These are phyloP conservation scores for Tetragonula carbonaria DNA, from an alignment of 2,888 invertebrate genomes.

Conservation along the genomic window DNA sequence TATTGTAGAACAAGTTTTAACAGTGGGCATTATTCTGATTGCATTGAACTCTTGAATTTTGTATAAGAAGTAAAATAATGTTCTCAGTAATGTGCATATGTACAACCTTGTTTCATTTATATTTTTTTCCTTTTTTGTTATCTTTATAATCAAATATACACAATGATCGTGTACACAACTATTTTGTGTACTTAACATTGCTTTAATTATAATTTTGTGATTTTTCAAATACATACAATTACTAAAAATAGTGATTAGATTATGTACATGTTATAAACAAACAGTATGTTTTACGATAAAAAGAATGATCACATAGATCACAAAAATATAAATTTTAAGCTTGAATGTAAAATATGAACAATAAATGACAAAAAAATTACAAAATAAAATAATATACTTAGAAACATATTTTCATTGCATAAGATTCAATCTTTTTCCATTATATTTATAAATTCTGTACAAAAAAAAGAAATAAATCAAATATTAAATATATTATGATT, in stretches of 20 bases:
- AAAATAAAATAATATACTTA: conserved; percentile 1
- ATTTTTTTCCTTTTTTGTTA: conserved; percentile 21
- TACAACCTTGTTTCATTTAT: conserved; percentile 44
- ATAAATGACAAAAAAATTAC: not conserved
- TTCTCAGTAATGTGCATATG: conserved; percentile 12
- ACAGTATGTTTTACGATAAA: conserved; percentile 8
- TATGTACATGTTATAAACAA: conserved; percentile 26
- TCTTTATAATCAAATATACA: conserved; percentile 49
- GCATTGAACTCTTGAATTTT: not conserved
- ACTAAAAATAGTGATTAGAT: conserved; percentile 28
- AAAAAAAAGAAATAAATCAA: conserved; percentile 22
- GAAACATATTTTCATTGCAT: conserved; percentile 16
- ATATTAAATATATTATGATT: conserved; percentile 39
- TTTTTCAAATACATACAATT: conserved; percentile 25
- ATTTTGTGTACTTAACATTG: conserved; percentile 48
- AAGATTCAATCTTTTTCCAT: conserved; percentile 19
- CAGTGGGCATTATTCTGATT: not conserved
- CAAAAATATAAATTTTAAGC: conserved; percentile 1
- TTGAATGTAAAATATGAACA: conserved; percentile 15
- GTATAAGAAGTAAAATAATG: conserved; percentile 1
- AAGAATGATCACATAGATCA: not conserved
- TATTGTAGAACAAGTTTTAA: conserved; percentile 1
- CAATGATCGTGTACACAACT: conserved; percentile 37
- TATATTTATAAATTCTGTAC: conserved; percentile 28
- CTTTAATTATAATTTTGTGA: conserved; percentile 39